Percentiles rank a stretch among this genome's conserved stretches.
Evolutionary conservation across 2,113 vertebrate species (phyloP).

Genomic region (Forbesichthys papilliferus): DNA sequence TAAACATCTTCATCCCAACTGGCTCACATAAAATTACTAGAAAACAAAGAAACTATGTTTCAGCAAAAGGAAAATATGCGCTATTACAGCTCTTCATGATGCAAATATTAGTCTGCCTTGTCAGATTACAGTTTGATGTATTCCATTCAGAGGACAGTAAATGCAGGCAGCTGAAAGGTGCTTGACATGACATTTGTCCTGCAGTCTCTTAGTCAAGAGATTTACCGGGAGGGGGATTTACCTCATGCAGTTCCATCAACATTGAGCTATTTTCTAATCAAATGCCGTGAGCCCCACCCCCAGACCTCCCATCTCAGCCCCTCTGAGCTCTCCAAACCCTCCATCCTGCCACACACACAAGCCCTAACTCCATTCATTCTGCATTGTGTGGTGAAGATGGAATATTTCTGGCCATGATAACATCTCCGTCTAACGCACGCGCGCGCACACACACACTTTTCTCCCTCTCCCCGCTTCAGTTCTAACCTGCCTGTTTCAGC

Average conservation of each 20-base stretch:
- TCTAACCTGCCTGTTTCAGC: conserved; percentile 3
- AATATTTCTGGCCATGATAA: conserved; percentile 32
- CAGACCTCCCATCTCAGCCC: conserved; percentile 5
- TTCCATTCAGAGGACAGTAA: neutral
- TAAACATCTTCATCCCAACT: no score
- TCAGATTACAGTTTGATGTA: no score
- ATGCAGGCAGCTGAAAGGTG: neutral
- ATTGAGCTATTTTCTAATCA: conserved; percentile 48
- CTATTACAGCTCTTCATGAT: no score
- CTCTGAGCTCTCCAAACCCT: neutral
- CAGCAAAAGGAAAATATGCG: no score
- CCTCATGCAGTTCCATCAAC: conserved; percentile 27
- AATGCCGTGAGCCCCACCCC: conserved; percentile 24
- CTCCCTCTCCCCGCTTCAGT: neutral
- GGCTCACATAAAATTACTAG: no score
- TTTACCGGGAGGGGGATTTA: neutral
- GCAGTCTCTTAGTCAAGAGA: neutral
- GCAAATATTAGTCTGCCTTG: no score
- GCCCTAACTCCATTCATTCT: neutral
- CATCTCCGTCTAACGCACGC: neutral
- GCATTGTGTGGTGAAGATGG: conserved; percentile 19
- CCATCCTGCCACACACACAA: neutral
- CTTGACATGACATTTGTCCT: no score
- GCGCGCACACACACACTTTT: neutral
- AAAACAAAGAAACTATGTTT: no score